A percentile compares a stretch with the other conserved stretches of the same genome.
Evolutionary conservation across 2,113 vertebrate species (phyloP).

Genomic region (Sapajus apella): DNA sequence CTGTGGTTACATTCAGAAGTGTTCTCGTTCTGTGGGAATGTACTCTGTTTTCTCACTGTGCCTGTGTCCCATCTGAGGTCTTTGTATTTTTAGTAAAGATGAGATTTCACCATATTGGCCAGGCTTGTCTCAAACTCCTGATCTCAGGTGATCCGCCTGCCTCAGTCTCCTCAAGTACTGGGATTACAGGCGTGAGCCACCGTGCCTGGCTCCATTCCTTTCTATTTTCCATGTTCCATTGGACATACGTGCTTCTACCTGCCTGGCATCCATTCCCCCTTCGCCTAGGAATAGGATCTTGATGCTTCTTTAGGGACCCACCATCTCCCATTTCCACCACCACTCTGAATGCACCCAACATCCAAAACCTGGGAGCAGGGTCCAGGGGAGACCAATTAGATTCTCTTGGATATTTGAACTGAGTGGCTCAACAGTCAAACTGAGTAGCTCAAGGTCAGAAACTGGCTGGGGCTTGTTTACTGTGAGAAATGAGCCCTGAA

Average conservation of each 20-base stretch:
- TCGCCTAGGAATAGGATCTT: background rate
- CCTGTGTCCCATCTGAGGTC: background rate
- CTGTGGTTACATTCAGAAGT: fast-evolving
- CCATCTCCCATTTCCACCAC: background rate
- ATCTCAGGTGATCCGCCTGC: too few species aligned
- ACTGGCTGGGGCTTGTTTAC: background rate
- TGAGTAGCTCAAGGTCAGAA: background rate
- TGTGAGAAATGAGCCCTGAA: background rate
- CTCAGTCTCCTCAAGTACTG: too few species aligned
- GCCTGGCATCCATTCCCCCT: background rate
- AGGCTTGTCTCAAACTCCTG: too few species aligned
- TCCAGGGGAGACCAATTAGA: background rate
- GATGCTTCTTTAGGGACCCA: background rate
- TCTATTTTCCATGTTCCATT: too few species aligned
- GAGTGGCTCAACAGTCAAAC: too few species aligned
- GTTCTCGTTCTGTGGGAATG: background rate
- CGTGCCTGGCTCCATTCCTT: too few species aligned
- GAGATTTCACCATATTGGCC: too few species aligned
- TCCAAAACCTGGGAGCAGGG: fast-evolving
- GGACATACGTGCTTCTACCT: fast-evolving
- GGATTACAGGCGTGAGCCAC: too few species aligned
- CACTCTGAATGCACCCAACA: fast-evolving
- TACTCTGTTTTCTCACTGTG: background rate
- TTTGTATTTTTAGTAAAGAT: too few species aligned
- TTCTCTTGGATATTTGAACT: background rate